Evolutionary conservation across 2,113 vertebrate species (phyloP).

Genomic region (Cricetomys ansorgei): DNA sequence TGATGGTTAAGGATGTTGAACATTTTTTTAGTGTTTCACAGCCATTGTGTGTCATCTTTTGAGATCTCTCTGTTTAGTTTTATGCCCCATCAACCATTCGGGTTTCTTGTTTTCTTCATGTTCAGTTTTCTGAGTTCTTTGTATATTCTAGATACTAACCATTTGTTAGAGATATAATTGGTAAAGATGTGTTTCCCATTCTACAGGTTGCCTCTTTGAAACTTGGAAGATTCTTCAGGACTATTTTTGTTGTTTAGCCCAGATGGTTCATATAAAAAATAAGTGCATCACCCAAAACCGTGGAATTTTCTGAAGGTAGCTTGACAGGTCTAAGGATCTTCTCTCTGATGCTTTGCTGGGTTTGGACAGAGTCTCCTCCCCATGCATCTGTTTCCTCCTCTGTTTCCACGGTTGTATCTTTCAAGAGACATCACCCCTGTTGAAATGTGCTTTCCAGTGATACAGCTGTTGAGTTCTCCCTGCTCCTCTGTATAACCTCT

Average conservation of each 20-base stretch:
- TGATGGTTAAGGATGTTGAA: background rate
- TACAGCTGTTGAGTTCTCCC: background rate
- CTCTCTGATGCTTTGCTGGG: no score
- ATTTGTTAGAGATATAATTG: background rate
- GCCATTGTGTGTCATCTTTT: background rate
- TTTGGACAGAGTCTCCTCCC: no score
- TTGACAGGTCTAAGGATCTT: no score
- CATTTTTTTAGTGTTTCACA: background rate
- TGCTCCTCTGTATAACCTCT: no score
- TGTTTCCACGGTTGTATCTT: background rate
- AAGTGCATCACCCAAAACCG: no score
- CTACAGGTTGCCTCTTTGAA: background rate
- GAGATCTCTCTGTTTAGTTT: background rate
- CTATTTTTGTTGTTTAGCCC: no score
- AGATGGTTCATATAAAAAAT: no score
- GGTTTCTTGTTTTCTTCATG: background rate
- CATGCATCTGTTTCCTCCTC: no score
- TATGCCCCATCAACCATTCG: background rate
- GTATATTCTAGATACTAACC: background rate
- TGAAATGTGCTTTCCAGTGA: background rate
- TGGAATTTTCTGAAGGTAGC: no score
- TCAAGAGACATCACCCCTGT: no score
- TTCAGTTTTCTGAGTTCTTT: background rate
- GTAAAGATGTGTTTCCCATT: background rate
- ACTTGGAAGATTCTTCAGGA: background rate